phyloP scores from a whole-genome alignment of 2,888 invertebrate species.

The Hymenopus coronatus region DNA sequence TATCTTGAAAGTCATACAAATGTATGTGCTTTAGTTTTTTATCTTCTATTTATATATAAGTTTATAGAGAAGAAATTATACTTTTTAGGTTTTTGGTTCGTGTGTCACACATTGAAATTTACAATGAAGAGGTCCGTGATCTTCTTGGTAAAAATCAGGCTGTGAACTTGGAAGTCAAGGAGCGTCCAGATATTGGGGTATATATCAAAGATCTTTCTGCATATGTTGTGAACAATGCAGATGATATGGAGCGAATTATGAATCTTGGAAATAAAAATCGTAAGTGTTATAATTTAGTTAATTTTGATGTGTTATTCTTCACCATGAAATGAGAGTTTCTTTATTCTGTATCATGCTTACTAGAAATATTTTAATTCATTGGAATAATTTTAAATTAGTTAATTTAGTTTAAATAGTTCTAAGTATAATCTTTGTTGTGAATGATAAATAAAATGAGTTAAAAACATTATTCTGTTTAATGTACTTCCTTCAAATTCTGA shows the following conservation, averaged over 20 bases:
- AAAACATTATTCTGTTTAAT: too few relatives aligned
- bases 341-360: too few relatives aligned
- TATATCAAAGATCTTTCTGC: conserved; percentile 97
- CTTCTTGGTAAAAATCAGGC: conserved; percentile 81
- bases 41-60: too few relatives aligned
- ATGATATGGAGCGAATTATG: conserved; percentile 93
- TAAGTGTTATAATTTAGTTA: conserved; percentile 43
- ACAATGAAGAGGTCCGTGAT: conserved; percentile 98
- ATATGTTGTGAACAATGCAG: conserved; percentile 96
- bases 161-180: conserved; percentile 85
- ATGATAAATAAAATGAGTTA: too few relatives aligned
- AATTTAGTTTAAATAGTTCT: too few relatives aligned
- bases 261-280: conserved; percentile 94
- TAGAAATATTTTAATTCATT: too few relatives aligned
- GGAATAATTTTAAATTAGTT: too few relatives aligned
- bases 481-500: too few relatives aligned
- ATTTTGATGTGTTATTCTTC: not conserved
- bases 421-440: too few relatives aligned
- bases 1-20: not conserved
- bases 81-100: conserved; percentile 81
- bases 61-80: not conserved
- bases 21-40: not conserved
- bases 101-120: conserved; percentile 97
- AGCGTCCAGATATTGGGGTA: conserved; percentile 93
- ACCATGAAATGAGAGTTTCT: too few relatives aligned